Evolutionary conservation across 2,888 invertebrate species (phyloP).

Genomic region (Byasa hedistus): DNA sequence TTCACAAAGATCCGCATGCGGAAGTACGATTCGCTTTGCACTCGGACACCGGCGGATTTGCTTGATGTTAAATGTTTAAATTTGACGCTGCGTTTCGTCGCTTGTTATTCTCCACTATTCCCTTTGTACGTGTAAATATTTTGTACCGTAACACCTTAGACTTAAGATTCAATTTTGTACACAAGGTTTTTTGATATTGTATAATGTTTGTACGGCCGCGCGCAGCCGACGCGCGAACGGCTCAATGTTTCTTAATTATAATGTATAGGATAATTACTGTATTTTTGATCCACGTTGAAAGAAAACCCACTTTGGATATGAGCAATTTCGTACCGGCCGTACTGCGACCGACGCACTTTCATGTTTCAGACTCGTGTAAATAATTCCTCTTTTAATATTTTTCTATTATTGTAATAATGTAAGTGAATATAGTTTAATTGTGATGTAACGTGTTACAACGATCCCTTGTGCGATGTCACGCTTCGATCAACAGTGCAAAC

Average conservation of each 20-base stretch:
- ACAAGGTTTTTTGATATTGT: constrained; percentile 42
- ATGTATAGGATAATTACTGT: constrained; percentile 16
- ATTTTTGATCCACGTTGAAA: constrained; percentile 28
- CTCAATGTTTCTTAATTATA: constrained; percentile 1
- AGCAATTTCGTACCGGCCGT: constrained; percentile 14
- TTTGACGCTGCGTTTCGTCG: neutral
- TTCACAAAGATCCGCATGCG: constrained; percentile 13
- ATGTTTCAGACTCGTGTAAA: constrained; percentile 36
- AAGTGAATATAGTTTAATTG: constrained; percentile 29
- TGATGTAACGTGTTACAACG: constrained; percentile 2
- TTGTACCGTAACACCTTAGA: constrained; percentile 41
- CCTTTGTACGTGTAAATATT: constrained; percentile 41
- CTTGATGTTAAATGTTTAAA: too few species aligned
- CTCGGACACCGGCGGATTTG: neutral
- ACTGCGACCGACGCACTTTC: constrained; percentile 26
- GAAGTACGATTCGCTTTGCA: neutral
- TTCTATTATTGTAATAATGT: constrained; percentile 38
- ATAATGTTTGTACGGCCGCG: constrained; percentile 35
- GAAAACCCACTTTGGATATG: constrained; percentile 4
- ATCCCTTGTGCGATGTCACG: constrained; percentile 1
- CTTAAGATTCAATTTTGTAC: constrained; percentile 39
- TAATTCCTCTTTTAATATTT: constrained; percentile 41
- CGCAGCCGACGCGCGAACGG: constrained; percentile 20
- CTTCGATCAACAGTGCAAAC: too few species aligned
- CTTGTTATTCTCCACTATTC: constrained; percentile 27